These are phyloP conservation scores for Hypsibius dujardini DNA, from an alignment of 1,140 invertebrate genomes.

Conservation along the genomic window DNA sequence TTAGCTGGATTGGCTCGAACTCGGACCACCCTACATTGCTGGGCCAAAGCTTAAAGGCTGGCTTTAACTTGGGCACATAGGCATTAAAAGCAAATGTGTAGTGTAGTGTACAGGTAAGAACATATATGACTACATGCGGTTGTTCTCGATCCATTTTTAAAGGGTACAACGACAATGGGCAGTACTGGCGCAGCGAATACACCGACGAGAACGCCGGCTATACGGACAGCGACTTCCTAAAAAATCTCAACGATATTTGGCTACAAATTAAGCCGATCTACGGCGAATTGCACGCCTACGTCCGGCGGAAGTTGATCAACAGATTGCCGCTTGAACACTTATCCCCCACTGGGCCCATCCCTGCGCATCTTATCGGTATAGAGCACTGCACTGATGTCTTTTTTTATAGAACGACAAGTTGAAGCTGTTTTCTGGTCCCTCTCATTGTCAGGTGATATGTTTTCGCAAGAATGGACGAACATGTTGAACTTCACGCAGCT, in stretches of 20 bases:
- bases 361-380: slow-evolving; percentile 24
- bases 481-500: slow-evolving; percentile 24
- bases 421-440: neutral
- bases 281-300: slow-evolving; percentile 68
- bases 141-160: too few species aligned
- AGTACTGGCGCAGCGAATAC: slow-evolving; percentile 35
- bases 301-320: slow-evolving; percentile 58
- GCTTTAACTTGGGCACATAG: too few species aligned
- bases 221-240: slow-evolving; percentile 25
- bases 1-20: too few species aligned
- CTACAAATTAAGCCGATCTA: slow-evolving; percentile 67
- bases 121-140: too few species aligned
- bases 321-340: slow-evolving; percentile 31
- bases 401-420: slow-evolving; percentile 22
- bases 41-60: too few species aligned
- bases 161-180: slow-evolving; percentile 57
- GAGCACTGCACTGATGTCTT: slow-evolving; percentile 15
- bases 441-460: slow-evolving; percentile 30
- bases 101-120: too few species aligned
- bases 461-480: too few species aligned
- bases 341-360: neutral
- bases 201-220: slow-evolving; percentile 27
- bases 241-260: slow-evolving; percentile 62
- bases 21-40: too few species aligned
- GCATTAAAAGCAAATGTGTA: too few species aligned